These are phyloP conservation scores for Macrosiphum euphorbiae DNA, from an alignment of 2,888 invertebrate species.

Conservation along the genomic window DNA sequence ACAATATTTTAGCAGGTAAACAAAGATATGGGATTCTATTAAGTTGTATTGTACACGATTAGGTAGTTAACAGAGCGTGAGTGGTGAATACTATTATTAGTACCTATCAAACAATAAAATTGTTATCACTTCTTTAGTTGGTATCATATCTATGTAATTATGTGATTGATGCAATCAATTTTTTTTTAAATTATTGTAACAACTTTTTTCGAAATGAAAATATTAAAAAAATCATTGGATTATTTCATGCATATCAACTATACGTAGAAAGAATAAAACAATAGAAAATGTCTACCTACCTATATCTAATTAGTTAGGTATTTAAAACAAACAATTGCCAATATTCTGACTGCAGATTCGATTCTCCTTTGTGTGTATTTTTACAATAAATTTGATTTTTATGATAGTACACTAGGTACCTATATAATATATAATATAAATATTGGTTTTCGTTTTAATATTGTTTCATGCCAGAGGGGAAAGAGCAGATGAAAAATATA, in stretches of 20 bases:
- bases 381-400: neutral
- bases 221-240: neutral
- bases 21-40: neutral
- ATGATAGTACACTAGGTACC: neutral
- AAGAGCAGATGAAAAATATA: neutral
- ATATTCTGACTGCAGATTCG: neutral
- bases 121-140: neutral
- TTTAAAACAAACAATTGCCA: neutral
- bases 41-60: neutral
- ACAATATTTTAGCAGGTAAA: neutral
- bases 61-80: neutral
- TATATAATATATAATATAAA: neutral
- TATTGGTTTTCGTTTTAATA: constrained; percentile 7
- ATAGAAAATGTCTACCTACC: neutral
- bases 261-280: neutral
- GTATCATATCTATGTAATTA: neutral
- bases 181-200: neutral
- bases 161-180: neutral
- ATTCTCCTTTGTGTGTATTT: neutral
- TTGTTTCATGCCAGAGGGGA: neutral
- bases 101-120: neutral
- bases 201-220: neutral
- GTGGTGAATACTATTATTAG: neutral
- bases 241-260: neutral
- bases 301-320: neutral